Evolutionary conservation across 2,888 invertebrate species (phyloP), one percentile per base, ranked within the genome.

Genomic region (Andrena camellia): DNA sequence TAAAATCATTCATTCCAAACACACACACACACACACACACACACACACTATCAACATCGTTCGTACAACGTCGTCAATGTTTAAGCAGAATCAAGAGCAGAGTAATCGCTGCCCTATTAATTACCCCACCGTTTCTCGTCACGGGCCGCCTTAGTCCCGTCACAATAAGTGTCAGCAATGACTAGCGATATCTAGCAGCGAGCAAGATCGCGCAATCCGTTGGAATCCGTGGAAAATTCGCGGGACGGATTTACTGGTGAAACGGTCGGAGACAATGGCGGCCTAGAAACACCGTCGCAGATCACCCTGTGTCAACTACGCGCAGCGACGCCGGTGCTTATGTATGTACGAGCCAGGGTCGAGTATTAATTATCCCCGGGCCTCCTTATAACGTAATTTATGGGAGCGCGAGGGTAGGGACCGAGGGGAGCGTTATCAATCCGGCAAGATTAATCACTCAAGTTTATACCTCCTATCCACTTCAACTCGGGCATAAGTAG

Each of bases 391-490:
- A 90, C 85, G 86, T 93, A 94, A 93, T 94, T 93, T 92, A 93
- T 92, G 91, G 91, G 88, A 84, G 86, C 78, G 86, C 80, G 88
- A 79, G 85, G 86, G 86, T 85, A 84, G 87, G 90, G 82, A 42
- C 80, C 79, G 80, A 86, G 52, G 86, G 87, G 86, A 89, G 85
- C 89, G 89, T 92, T 92, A 93, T 93, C 93, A 93, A 93, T 93
- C 92, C 90, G 83, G 87, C 72, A 90, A 93, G 93, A 93, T 93
- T 93, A 93, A 93, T 93, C 92, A 92, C 92, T 90, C 89, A 92
- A 92, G 92, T 92, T 92, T 92, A 92, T 90, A 90, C 87, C 89
- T 89, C 89, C 86, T 84, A 88, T 90, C 89, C 92, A 90, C 90
- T 92, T 90, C 90, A 88, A 26, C 90, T 90, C 89, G 10, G 26